Conservation (phyloP, 2,113 vertebrate genomes). For the Paradisaea rubra region DNA sequence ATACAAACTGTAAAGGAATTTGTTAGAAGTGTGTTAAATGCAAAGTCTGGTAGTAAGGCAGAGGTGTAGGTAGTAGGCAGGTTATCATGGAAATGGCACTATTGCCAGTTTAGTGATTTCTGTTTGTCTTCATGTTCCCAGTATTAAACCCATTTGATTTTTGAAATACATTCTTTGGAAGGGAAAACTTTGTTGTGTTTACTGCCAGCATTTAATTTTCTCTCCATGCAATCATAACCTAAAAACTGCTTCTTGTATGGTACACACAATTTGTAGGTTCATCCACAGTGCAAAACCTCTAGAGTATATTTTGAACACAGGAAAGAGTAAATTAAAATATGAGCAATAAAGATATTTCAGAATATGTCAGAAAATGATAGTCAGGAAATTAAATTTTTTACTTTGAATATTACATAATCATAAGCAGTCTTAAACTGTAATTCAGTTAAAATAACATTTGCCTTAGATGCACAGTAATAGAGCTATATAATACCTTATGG, state of each 20-base stretch:
- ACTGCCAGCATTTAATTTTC: neutral
- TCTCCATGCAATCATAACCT: neutral
- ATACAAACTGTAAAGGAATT: neutral
- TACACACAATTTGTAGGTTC: neutral
- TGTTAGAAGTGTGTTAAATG: neutral
- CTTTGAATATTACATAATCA: neutral
- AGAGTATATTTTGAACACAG: neutral
- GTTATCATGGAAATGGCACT: neutral
- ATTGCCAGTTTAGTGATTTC: neutral
- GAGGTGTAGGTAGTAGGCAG: neutral
- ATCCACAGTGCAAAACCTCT: neutral
- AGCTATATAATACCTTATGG: neutral
- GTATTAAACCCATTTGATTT: neutral
- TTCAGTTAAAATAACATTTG: neutral
- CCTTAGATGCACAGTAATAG: neutral
- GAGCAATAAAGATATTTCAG: neutral
- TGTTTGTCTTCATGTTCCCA: neutral
- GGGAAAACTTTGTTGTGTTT: neutral
- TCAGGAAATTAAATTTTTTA: neutral
- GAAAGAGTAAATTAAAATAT: neutral
- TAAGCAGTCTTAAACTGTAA: neutral
- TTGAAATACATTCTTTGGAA: neutral
- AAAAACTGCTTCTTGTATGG: neutral
- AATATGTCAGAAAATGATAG: neutral
- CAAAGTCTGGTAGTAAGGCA: neutral